Percentiles rank a stretch among this genome's conserved stretches.
These are phyloP conservation scores for Lymantria monacha DNA, from an alignment of 2,888 invertebrate species.

Conservation along the genomic window DNA sequence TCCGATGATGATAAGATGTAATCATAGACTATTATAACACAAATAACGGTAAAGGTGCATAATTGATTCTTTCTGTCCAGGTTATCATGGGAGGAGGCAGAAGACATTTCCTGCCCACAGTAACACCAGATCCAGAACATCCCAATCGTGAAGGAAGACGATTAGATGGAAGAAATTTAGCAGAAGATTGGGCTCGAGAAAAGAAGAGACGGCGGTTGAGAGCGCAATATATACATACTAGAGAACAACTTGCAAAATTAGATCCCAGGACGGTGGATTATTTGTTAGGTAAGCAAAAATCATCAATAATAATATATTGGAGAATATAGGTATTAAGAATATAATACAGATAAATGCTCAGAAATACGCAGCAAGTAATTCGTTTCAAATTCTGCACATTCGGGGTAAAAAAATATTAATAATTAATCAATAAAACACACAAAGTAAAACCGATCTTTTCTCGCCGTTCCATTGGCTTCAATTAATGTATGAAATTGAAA, in stretches of 20 bases:
- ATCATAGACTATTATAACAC: too few relatives aligned
- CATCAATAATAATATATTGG: neutral
- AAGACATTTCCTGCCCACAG: constrained; percentile 88
- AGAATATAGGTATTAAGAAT: too few relatives aligned
- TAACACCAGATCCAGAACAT: constrained; percentile 86
- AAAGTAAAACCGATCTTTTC: too few relatives aligned
- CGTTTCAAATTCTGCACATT: too few relatives aligned
- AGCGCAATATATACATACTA: constrained; percentile 88
- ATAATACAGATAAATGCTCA: too few relatives aligned
- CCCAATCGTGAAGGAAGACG: constrained; percentile 87
- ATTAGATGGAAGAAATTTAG: constrained; percentile 89
- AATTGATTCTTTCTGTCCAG: constrained; percentile 56
- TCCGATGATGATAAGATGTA: too few relatives aligned
- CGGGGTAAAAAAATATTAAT: too few relatives aligned
- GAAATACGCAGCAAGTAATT: too few relatives aligned
- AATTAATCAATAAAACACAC: too few relatives aligned
- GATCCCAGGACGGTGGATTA: constrained; percentile 88
- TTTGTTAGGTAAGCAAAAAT: constrained; percentile 83
- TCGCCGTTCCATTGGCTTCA: too few relatives aligned
- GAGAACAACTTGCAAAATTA: constrained; percentile 86
- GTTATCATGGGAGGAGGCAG: constrained; percentile 91
- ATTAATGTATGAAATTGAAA: too few relatives aligned
- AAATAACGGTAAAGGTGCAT: too few relatives aligned
- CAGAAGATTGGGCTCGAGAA: constrained; percentile 90
- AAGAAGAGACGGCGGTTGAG: constrained; percentile 85